Conservation (phyloP, 2,888 invertebrate species). For the Therioaphis trifolii region DNA sequence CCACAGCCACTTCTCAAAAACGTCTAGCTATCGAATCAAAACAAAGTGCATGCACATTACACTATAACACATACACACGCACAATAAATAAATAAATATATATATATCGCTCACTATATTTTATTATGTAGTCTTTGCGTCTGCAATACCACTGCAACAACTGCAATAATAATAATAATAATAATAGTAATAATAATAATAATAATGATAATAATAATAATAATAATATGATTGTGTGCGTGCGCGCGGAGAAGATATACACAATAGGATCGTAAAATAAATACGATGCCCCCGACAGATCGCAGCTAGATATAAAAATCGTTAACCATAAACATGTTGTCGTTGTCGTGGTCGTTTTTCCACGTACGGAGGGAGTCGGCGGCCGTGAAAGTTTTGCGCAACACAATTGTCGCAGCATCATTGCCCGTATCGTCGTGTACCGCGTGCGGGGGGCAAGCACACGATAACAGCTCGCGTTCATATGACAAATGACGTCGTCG, state of each 20-base stretch:
- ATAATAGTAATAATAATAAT: too few species aligned
- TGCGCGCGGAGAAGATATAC: not conserved
- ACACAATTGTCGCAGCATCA: too few species aligned
- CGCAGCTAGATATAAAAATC: slow-evolving; percentile 39
- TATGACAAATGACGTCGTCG: slow-evolving; percentile 42
- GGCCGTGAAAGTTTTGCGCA: slow-evolving; percentile 33
- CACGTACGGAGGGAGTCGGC: not conserved
- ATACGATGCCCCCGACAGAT: slow-evolving; percentile 8
- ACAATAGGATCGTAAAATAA: slow-evolving; percentile 55
- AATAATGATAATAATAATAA: slow-evolving; percentile 38
- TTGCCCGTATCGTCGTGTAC: too few species aligned
- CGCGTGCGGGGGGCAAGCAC: too few species aligned
- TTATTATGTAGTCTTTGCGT: not conserved
- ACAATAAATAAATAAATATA: not conserved
- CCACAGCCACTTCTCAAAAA: too few species aligned
- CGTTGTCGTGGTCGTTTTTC: slow-evolving; percentile 12
- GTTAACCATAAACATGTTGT: slow-evolving; percentile 37
- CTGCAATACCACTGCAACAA: too few species aligned
- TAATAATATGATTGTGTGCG: slow-evolving; percentile 9
- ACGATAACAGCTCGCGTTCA: too few species aligned
- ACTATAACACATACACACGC: not conserved
- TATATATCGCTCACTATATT: not conserved
- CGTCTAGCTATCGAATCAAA: too few species aligned
- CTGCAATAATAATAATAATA: too few species aligned
- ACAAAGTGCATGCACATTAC: too few species aligned